phyloP scores from a whole-genome alignment of 1,140 invertebrate genomes.

The Aphelenchoides fujianensis region DNA sequence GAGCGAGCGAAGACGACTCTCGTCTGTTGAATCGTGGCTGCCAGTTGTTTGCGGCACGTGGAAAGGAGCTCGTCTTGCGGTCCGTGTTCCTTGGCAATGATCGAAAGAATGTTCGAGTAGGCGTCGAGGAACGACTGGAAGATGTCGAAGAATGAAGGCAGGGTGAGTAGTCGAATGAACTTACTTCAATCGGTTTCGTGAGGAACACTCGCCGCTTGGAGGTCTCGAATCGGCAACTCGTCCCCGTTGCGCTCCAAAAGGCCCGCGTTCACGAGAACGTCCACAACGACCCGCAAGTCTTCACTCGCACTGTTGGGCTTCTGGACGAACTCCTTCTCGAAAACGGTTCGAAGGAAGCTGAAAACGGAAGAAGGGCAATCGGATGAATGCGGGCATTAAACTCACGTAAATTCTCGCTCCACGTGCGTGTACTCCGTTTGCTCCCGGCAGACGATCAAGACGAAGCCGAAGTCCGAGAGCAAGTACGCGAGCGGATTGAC shows the following conservation, averaged over 20 bases:
- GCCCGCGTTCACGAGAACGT: neutral
- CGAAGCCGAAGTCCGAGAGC: neutral
- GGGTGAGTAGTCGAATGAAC: neutral
- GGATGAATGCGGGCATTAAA: neutral
- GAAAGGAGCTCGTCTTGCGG: neutral
- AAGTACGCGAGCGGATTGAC: constrained; percentile 24
- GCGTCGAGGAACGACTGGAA: constrained; percentile 14
- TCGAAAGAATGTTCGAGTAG: constrained; percentile 8
- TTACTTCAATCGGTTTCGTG: neutral
- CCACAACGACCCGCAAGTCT: neutral
- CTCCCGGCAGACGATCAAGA: neutral
- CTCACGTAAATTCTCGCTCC: constrained; percentile 6
- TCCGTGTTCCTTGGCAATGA: neutral
- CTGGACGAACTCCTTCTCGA: constrained; percentile 13
- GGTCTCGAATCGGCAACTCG: neutral
- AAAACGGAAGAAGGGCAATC: neutral
- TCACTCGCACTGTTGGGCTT: neutral
- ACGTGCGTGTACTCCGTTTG: neutral
- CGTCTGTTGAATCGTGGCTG: neutral
- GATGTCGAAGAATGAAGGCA: neutral
- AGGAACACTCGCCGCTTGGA: neutral
- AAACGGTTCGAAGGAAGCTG: constrained; percentile 13
- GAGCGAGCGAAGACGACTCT: neutral
- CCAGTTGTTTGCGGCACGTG: constrained; percentile 1
- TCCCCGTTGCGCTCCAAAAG: neutral